Evolutionary conservation across 2,888 invertebrate genomes (phyloP).

Genomic region (Herminia tarsipennalis): DNA sequence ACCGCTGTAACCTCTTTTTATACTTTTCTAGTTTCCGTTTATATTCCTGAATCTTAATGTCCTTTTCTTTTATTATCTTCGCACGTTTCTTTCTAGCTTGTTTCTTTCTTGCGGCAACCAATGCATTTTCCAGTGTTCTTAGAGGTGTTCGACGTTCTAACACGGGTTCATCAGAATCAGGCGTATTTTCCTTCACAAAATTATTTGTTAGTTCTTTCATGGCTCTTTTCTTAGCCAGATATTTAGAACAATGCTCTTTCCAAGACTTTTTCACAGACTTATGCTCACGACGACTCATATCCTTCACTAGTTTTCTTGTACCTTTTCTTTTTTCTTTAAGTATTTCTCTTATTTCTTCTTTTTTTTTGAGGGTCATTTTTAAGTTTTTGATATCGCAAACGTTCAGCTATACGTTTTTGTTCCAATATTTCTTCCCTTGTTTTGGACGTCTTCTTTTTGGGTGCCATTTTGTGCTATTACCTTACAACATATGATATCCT

Average conservation of each 20-base stretch:
- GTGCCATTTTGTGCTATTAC: conserved; percentile 1
- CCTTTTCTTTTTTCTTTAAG: conserved; percentile 17
- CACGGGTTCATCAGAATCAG: conserved; percentile 1
- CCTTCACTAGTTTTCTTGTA: conserved; percentile 25
- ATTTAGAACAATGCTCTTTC: conserved; percentile 18
- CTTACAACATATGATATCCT: conserved; percentile 16
- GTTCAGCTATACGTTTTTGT: conserved; percentile 11
- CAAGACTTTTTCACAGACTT: conserved; percentile 19
- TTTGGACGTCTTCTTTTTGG: conserved; percentile 14
- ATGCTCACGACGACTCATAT: conserved; percentile 32
- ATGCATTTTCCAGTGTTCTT: conserved; percentile 7
- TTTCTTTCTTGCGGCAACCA: conserved; percentile 9
- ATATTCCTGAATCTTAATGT: conserved; percentile 18
- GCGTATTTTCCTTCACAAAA: conserved; percentile 17
- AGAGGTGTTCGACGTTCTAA: conserved; percentile 2
- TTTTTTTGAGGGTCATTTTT: conserved; percentile 24
- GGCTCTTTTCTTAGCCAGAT: conserved; percentile 23
- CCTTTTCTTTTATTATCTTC: conserved; percentile 15
- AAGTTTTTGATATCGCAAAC: conserved; percentile 14
- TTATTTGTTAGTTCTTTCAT: conserved; percentile 27
- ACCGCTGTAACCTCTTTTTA: conserved; percentile 25
- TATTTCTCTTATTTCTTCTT: conserved; percentile 13
- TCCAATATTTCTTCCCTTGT: conserved; percentile 18
- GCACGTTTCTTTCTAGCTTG: conserved; percentile 16
- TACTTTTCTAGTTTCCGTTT: conserved; percentile 16